Conservation (phyloP, 2,797 vertebrate species). For the Sebastes baramenuke region DNA sequence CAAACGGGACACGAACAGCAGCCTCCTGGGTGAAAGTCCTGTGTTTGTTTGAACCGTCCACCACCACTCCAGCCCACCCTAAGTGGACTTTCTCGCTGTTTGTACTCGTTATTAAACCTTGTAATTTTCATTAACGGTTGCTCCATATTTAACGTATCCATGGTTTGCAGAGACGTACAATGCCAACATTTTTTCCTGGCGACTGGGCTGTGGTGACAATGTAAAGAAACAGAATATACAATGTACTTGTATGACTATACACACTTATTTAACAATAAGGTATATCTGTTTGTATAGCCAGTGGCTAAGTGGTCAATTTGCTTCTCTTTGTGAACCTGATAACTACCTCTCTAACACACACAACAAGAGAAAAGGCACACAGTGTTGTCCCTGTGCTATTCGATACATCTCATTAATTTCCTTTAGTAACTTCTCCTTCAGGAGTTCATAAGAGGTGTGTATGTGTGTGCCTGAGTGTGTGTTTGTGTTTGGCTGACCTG, state of each 20-base stretch:
- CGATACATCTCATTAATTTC: slow-evolving; percentile 53
- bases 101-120: neutral
- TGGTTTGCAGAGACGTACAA: neutral
- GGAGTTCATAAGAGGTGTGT: slow-evolving; percentile 34
- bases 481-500: slow-evolving; percentile 42
- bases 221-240: neutral
- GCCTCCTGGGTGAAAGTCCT: too few relatives aligned
- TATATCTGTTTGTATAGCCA: neutral
- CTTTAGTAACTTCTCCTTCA: slow-evolving; percentile 34
- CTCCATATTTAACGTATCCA: neutral
- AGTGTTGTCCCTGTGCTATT: slow-evolving; percentile 19
- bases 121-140: neutral
- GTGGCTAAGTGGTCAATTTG: slow-evolving; percentile 12
- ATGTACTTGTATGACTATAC: neutral
- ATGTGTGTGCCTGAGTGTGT: slow-evolving; percentile 8
- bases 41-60: too few relatives aligned
- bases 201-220: neutral
- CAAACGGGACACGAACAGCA: too few relatives aligned
- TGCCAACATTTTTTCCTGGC: neutral
- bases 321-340: slow-evolving; percentile 8
- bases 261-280: slow-evolving; percentile 14
- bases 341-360: slow-evolving; percentile 21
- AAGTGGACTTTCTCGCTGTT: neutral
- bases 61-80: too few relatives aligned
- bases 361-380: neutral